Evolutionary conservation across 1,140 invertebrate genomes (phyloP).

Genomic region (Batillaria attramentaria): DNA sequence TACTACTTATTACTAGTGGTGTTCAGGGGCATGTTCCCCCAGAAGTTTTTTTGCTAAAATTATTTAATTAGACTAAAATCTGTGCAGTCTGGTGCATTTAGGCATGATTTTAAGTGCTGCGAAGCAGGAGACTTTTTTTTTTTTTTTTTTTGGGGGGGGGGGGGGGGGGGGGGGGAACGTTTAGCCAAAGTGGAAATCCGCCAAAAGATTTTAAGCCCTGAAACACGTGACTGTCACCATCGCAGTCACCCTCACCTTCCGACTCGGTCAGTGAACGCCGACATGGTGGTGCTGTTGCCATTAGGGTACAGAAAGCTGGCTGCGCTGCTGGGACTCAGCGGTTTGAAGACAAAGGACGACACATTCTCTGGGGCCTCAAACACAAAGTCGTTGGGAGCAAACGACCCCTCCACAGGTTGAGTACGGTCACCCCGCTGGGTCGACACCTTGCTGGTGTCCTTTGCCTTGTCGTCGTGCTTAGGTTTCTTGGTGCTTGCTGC

Average conservation of each 20-base stretch:
- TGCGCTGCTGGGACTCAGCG: conserved; percentile 49
- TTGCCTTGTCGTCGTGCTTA: background rate
- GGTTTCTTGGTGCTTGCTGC: background rate
- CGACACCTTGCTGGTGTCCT: conserved; percentile 36
- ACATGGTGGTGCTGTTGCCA: conserved; percentile 18
- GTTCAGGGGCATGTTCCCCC: no score
- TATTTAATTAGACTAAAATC: no score
- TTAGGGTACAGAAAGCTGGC: conserved; percentile 43
- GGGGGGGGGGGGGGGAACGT: no score
- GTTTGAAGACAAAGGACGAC: conserved; percentile 45
- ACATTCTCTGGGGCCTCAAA: conserved; percentile 51
- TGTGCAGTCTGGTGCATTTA: no score
- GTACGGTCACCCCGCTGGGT: conserved; percentile 31
- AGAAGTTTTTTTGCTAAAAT: no score
- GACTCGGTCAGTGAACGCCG: conserved; percentile 15
- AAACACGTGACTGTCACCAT: no score
- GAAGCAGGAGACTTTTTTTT: no score
- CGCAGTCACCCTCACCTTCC: conserved; percentile 15
- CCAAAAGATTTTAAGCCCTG: no score
- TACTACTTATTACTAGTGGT: no score
- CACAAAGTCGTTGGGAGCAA: conserved; percentile 52
- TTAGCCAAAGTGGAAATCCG: no score
- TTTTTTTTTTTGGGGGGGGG: no score
- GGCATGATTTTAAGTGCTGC: no score
- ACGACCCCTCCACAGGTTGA: conserved; percentile 29